phyloP scores from a whole-genome alignment of 2,113 vertebrate species.

The Psephotus haematonotus region DNA sequence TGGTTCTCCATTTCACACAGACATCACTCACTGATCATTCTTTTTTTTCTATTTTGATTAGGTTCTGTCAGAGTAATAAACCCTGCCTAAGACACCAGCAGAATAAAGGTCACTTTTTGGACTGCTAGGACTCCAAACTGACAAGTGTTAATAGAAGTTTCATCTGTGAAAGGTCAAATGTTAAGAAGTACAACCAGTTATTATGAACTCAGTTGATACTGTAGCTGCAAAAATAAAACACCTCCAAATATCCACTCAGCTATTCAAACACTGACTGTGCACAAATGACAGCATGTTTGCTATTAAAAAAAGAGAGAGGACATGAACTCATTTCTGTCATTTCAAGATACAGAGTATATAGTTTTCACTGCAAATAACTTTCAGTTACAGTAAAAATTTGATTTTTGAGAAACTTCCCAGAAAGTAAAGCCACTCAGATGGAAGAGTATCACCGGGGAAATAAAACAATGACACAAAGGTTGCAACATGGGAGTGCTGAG shows the following conservation, averaged over 20 bases:
- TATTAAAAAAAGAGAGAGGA: not conserved
- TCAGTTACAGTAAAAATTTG: not conserved
- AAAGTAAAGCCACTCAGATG: not conserved
- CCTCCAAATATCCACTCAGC: not conserved
- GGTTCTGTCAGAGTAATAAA: conserved; percentile 57
- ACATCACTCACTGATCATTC: conserved; percentile 34
- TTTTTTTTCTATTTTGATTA: conserved; percentile 41
- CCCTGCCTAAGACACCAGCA: conserved; percentile 35
- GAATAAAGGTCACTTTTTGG: conserved; percentile 53
- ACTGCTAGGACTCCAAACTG: conserved; percentile 33
- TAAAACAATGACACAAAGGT: not conserved
- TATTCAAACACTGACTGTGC: not conserved
- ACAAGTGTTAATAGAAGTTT: conserved; percentile 23
- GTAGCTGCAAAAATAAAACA: conserved; percentile 9
- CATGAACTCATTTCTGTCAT: not conserved
- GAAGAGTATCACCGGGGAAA: not conserved
- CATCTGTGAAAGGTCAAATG: not conserved
- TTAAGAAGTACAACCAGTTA: not conserved
- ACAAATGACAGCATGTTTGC: not conserved
- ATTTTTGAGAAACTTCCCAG: not conserved
- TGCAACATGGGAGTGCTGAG: not conserved
- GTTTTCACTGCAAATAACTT: not conserved
- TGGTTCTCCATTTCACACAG: conserved; percentile 50
- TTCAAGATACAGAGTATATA: not conserved
- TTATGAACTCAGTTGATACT: not conserved